phyloP scores from a whole-genome alignment of 2,113 vertebrate species.

The Arenaria interpres region DNA sequence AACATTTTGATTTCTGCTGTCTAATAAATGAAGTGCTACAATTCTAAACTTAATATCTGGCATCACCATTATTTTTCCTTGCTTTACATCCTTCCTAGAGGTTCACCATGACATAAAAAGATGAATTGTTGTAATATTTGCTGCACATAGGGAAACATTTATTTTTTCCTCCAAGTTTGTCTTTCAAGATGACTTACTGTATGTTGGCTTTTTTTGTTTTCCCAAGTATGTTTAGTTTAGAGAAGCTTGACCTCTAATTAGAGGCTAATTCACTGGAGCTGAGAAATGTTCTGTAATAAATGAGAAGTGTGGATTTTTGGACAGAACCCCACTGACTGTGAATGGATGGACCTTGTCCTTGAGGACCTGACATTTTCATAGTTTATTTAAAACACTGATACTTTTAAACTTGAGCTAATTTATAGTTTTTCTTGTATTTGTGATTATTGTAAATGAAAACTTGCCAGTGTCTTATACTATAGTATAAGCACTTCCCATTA shows the following conservation, averaged over 20 bases:
- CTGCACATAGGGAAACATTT: neutral
- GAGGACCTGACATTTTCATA: neutral
- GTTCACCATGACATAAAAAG: constrained; percentile 36
- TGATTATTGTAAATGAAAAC: neutral
- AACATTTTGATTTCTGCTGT: constrained; percentile 50
- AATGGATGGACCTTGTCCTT: neutral
- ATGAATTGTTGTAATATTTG: constrained; percentile 55
- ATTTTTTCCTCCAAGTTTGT: neutral
- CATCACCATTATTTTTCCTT: constrained; percentile 35
- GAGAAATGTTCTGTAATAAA: neutral
- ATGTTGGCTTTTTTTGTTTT: neutral
- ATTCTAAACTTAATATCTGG: constrained; percentile 54
- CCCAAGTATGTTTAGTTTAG: neutral
- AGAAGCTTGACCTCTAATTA: constrained; percentile 28
- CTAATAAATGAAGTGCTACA: constrained; percentile 62
- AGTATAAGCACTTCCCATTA: neutral
- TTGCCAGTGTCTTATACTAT: neutral
- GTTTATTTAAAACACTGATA: neutral
- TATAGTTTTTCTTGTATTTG: neutral
- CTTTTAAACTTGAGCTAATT: neutral
- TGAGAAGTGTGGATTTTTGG: neutral
- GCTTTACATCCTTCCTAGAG: constrained; percentile 43
- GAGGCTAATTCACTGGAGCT: neutral
- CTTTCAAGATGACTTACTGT: constrained; percentile 13
- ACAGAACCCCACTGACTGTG: neutral